Base-by-base conservation (phyloP, 2,888 invertebrate genomes). In the Shargacucullia verbasci region DNA sequence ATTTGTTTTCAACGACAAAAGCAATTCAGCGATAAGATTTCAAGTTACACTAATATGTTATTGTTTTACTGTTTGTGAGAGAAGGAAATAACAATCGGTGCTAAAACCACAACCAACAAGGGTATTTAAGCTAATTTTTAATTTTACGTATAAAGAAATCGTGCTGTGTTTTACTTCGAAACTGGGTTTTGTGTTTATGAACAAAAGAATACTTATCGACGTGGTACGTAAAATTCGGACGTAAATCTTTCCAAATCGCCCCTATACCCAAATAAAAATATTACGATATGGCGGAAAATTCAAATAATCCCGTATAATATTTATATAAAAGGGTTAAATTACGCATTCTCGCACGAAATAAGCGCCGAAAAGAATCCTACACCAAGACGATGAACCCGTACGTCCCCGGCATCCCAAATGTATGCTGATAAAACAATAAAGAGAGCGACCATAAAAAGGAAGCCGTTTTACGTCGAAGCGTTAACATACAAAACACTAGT, bases 341-440 rank as follows among this genome's bases (percentile, higher is more conserved):
- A 74, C 61, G 63, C 53, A 72, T 72, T 62, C 72, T 53, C 49
- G 53, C 62, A 41, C 55, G 54, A 37, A 64, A 66, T 59, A 63
- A 54, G 35, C 56, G 59, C 27, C 47, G 34, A 49, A 67, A 58
- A 52, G 43, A 54, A 61, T 70, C 49, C 25, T 44, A 25, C 14
- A 43, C 29, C 38, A 47, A 70, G 56, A 45, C 60, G 49, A 54
- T 64, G 72, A 66, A 54, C 48, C 45, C 40, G 50, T 39, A 40
- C 67, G 67, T 38, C 62, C 37, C 46, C 31, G 56, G 68, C 67
- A 70, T 68, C 43, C 59, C 55, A 56, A 74, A 70, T 62, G 56
- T 76, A 76, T 70, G 74, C 61, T 68, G 77, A 73, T 73, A 68
- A 70, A 76, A 76, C 77, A 76, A 78, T 78, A 78, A 77, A 78